Conservation (phyloP, 2,797 vertebrate genomes). For the Cyprinodon diabolis region DNA sequence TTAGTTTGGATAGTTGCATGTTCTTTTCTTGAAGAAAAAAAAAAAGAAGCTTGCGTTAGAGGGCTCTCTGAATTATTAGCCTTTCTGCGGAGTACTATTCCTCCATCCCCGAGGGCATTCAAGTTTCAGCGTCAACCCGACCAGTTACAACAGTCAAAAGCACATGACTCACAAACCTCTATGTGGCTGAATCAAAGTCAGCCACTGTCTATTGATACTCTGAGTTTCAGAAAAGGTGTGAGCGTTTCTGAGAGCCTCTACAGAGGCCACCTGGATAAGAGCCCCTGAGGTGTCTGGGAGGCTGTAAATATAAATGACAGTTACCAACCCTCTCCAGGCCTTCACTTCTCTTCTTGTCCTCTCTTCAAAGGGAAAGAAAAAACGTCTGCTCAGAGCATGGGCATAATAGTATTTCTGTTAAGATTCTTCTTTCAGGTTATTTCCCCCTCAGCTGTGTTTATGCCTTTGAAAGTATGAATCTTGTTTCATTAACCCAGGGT, state of each 20-base stretch:
- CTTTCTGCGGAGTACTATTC: conserved; percentile 73
- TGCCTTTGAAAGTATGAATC: conserved; percentile 41
- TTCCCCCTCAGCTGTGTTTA: conserved; percentile 36
- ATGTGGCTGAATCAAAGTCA: conserved; percentile 81
- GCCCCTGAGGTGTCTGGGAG: conserved; percentile 77
- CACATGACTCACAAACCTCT: conserved; percentile 77
- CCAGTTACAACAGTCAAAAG: conserved; percentile 79
- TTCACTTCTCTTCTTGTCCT: conserved; percentile 69
- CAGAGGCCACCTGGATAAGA: conserved; percentile 82
- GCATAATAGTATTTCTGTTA: conserved; percentile 51
- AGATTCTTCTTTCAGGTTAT: conserved; percentile 22
- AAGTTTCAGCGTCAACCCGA: conserved; percentile 80
- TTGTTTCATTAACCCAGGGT: conserved; percentile 32
- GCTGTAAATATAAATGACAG: conserved; percentile 85
- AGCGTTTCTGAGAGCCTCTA: conserved; percentile 76
- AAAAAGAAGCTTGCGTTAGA: conserved; percentile 31
- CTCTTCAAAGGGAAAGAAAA: conserved; percentile 71
- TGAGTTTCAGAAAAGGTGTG: conserved; percentile 69
- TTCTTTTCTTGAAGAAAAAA: neutral
- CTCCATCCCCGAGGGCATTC: conserved; percentile 78
- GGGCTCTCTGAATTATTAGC: conserved; percentile 57
- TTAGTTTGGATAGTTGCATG: conserved; percentile 6
- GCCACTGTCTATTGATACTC: conserved; percentile 76
- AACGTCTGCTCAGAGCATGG: conserved; percentile 68
- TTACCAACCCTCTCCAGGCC: conserved; percentile 73